Percentiles rank a stretch among this genome's conserved stretches.
These are phyloP conservation scores for Lepus townsendii DNA, from an alignment of 2,797 vertebrate species.

Conservation along the genomic window DNA sequence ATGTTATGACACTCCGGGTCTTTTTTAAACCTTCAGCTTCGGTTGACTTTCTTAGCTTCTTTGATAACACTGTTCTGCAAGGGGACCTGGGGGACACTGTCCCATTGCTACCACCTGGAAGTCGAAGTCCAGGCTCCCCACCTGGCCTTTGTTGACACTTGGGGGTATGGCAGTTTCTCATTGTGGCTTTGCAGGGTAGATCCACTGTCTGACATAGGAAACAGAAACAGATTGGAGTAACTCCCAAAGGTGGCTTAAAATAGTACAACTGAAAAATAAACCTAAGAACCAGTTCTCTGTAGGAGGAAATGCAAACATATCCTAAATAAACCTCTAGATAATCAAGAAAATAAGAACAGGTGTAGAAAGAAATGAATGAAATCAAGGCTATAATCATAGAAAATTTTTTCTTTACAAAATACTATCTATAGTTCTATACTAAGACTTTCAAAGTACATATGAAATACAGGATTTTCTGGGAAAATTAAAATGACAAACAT, in stretches of 20 bases:
- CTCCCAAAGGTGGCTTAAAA: background rate
- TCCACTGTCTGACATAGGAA: background rate
- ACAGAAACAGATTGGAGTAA: background rate
- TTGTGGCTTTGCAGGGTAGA: no score
- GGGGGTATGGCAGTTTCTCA: no score
- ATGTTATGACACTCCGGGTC: no score
- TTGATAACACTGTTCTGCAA: no score
- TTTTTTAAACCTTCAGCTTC: no score
- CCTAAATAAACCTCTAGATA: background rate
- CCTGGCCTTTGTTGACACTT: no score
- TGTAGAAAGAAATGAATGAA: background rate
- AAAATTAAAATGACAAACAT: conserved; percentile 1
- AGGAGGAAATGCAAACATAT: conserved; percentile 20
- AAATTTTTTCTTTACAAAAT: conserved; percentile 49
- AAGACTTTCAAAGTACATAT: background rate
- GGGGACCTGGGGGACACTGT: no score
- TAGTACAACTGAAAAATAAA: conserved; percentile 27
- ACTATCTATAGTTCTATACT: background rate
- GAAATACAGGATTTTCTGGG: background rate
- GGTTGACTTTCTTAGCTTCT: no score
- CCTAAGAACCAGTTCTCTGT: background rate
- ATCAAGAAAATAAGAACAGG: conserved; percentile 7
- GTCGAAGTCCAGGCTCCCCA: no score
- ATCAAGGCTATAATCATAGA: background rate
- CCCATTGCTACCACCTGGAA: no score